A percentile compares a stretch with the other conserved stretches of the same genome.
phyloP scores from a whole-genome alignment of 2,113 vertebrate genomes.

The Falcunculus frontatus region DNA sequence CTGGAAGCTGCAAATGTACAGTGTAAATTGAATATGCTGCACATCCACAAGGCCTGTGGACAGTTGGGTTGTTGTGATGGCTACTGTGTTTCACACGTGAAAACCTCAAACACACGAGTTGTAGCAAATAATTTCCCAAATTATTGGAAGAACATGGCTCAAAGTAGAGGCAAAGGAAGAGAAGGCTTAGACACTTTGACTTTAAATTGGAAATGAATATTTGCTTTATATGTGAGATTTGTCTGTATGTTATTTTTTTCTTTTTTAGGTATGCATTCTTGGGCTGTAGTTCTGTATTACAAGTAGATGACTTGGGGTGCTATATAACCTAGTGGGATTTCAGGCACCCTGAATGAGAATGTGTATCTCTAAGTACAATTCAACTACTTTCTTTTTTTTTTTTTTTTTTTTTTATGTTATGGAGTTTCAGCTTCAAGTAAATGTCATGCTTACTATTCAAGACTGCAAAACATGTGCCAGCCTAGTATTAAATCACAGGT shows the following conservation, averaged over 20 bases:
- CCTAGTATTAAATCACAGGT: neutral
- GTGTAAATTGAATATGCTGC: neutral
- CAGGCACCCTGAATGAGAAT: neutral
- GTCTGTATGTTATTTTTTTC: neutral
- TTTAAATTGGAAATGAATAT: neutral
- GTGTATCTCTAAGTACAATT: neutral
- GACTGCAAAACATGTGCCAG: neutral
- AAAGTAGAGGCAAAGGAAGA: neutral
- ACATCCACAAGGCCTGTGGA: neutral
- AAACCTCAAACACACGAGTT: accelerated
- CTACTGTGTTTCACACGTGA: neutral
- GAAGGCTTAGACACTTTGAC: neutral
- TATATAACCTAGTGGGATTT: neutral
- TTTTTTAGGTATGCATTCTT: neutral
- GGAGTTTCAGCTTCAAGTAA: neutral
- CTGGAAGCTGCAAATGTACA: accelerated
- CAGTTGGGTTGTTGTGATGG: neutral
- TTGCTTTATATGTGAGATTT: neutral
- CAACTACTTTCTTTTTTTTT: no score
- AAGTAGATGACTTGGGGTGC: neutral
- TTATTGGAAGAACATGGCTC: neutral
- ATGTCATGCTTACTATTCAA: neutral
- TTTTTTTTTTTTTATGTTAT: neutral
- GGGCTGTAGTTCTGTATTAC: neutral
- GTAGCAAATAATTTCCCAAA: neutral